Percentiles rank a stretch among this genome's conserved stretches.
Evolutionary conservation across 2,888 invertebrate genomes (phyloP).

Genomic region (Pecten maximus): DNA sequence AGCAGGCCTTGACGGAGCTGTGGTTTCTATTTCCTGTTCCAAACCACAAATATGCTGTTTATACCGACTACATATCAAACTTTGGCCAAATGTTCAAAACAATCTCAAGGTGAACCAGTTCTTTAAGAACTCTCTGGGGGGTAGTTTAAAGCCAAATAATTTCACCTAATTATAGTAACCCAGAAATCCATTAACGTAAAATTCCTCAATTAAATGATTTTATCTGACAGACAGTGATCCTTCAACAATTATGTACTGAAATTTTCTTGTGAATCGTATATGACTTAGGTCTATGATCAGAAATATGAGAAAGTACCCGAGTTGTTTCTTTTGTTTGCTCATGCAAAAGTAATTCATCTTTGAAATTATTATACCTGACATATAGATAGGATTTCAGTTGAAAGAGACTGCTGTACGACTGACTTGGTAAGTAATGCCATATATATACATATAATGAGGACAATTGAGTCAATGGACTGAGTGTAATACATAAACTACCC

Average conservation of each 20-base stretch:
- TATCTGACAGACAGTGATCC: background rate
- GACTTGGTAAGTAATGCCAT: background rate
- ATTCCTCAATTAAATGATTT: background rate
- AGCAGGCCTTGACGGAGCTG: constrained; percentile 31
- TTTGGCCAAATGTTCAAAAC: constrained; percentile 38
- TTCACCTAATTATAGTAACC: constrained; percentile 14
- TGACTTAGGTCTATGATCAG: background rate
- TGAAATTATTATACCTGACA: background rate
- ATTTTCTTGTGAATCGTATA: background rate
- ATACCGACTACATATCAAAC: background rate
- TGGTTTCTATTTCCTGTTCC: constrained; percentile 37
- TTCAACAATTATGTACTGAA: background rate
- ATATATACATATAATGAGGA: background rate
- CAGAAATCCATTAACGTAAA: background rate
- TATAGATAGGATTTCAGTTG: background rate
- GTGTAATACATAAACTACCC: background rate
- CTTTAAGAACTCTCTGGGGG: constrained; percentile 30
- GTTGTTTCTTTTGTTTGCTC: background rate
- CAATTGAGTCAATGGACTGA: background rate
- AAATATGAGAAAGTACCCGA: background rate
- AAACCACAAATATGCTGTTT: constrained; percentile 40
- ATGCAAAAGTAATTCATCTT: background rate
- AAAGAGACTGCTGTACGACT: background rate
- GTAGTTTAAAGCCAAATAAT: background rate
- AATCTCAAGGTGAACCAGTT: constrained; percentile 35